Evolutionary conservation across 2,797 vertebrate species (phyloP).

Genomic region (Sebastes matsubarae): DNA sequence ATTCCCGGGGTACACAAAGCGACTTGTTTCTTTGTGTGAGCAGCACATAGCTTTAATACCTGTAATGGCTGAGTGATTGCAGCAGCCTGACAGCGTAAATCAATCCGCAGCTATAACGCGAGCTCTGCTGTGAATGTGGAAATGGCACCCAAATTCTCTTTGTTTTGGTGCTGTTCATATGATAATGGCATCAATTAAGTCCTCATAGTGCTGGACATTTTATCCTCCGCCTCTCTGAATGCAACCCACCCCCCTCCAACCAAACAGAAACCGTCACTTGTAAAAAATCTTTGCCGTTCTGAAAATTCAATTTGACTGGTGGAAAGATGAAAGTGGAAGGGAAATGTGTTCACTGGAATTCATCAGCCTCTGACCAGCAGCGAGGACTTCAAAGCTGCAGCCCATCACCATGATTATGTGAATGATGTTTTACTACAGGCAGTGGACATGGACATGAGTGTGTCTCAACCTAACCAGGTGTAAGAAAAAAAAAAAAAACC

Average conservation of each 20-base stretch:
- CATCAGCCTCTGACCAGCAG: constrained; percentile 61
- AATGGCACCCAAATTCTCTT: constrained; percentile 60
- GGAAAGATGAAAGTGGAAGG: constrained; percentile 71
- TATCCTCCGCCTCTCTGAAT: constrained; percentile 32
- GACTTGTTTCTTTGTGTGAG: constrained; percentile 54
- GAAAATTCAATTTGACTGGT: constrained; percentile 62
- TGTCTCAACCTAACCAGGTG: constrained; percentile 1
- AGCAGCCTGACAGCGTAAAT: constrained; percentile 67
- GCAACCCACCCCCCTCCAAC: neutral
- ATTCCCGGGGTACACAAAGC: constrained; percentile 50
- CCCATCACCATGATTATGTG: constrained; percentile 53
- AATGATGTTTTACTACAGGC: constrained; percentile 25
- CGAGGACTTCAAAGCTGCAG: constrained; percentile 70
- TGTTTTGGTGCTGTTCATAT: constrained; percentile 65
- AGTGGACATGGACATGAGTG: constrained; percentile 3
- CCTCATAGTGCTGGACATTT: constrained; percentile 50
- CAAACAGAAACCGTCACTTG: constrained; percentile 42
- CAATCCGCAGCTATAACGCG: constrained; percentile 47
- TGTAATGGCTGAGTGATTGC: constrained; percentile 70
- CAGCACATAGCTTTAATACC: constrained; percentile 42
- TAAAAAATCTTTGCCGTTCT: constrained; percentile 43
- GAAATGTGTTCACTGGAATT: constrained; percentile 70
- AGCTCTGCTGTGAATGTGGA: constrained; percentile 49
- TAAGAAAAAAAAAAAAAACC: neutral
- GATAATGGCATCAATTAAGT: constrained; percentile 73